phyloP scores from a whole-genome alignment of 2,797 vertebrate genomes.

The Syngnathus acus region DNA sequence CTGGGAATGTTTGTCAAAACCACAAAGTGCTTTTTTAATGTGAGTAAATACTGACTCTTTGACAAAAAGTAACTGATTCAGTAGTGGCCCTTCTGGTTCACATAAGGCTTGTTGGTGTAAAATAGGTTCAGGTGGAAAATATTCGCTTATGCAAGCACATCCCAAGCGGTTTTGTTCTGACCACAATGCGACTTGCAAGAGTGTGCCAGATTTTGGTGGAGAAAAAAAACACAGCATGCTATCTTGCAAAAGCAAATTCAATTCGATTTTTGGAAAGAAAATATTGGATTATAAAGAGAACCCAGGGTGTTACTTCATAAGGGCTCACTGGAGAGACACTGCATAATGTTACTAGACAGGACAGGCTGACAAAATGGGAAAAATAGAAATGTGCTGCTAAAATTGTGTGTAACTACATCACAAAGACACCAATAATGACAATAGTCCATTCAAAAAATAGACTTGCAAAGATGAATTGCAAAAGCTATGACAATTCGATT shows the following conservation, averaged over 20 bases:
- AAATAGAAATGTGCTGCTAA: neutral
- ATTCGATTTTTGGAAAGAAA: neutral
- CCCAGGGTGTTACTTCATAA: conserved; percentile 9
- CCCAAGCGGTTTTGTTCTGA: neutral
- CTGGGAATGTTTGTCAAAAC: neutral
- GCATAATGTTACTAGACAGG: neutral
- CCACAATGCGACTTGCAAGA: neutral
- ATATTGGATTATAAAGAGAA: conserved; percentile 14
- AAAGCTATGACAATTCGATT: neutral
- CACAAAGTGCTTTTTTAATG: neutral
- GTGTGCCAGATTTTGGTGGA: neutral
- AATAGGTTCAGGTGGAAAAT: neutral
- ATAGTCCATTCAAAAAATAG: too few species aligned
- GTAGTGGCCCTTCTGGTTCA: neutral
- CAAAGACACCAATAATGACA: too few species aligned
- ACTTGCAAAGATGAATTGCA: too few species aligned
- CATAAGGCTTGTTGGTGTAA: neutral
- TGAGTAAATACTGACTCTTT: neutral
- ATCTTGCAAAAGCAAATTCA: neutral
- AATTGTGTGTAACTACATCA: too few species aligned
- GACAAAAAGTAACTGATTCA: neutral
- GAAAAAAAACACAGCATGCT: neutral
- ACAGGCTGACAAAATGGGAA: neutral
- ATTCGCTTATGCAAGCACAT: neutral
- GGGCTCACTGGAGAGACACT: neutral